Evolutionary conservation across 2,888 invertebrate species (phyloP).

Genomic region (Dascillus cervinus): DNA sequence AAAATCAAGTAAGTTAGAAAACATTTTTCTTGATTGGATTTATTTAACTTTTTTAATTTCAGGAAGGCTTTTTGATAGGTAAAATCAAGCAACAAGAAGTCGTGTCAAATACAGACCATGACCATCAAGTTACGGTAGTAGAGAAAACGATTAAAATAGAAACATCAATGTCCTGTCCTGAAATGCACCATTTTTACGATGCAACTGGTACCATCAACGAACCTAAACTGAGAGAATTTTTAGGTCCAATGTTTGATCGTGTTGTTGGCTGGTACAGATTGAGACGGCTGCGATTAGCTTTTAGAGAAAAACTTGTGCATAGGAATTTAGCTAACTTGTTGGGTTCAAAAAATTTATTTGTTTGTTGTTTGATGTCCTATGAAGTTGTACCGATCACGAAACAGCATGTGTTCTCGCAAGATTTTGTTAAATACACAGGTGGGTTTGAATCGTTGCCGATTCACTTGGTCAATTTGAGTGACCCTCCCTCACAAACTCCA

Average conservation of each 20-base stretch:
- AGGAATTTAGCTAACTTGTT: conserved; percentile 54
- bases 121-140: conserved; percentile 53
- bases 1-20: conserved; percentile 55
- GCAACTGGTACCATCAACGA: conserved; percentile 51
- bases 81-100: conserved; percentile 55
- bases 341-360: too few relatives aligned
- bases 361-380: conserved; percentile 53
- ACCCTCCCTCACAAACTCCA: too few relatives aligned
- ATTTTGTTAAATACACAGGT: too few relatives aligned
- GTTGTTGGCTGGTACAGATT: conserved; percentile 57
- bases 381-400: too few relatives aligned
- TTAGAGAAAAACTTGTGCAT: conserved; percentile 56
- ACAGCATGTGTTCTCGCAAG: too few relatives aligned
- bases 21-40: conserved; percentile 3
- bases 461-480: conserved; percentile 45
- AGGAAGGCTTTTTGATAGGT: conserved; percentile 60
- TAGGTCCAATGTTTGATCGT: conserved; percentile 48
- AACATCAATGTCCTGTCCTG: conserved; percentile 53
- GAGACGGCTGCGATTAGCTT: conserved; percentile 53
- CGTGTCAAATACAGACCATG: conserved; percentile 61
- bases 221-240: conserved; percentile 46
- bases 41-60: conserved; percentile 30
- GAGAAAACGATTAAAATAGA: conserved; percentile 55
- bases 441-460: conserved; percentile 47
- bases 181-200: conserved; percentile 50